phyloP scores from a whole-genome alignment of 1,140 invertebrate species.

The Eriosoma lanigerum region DNA sequence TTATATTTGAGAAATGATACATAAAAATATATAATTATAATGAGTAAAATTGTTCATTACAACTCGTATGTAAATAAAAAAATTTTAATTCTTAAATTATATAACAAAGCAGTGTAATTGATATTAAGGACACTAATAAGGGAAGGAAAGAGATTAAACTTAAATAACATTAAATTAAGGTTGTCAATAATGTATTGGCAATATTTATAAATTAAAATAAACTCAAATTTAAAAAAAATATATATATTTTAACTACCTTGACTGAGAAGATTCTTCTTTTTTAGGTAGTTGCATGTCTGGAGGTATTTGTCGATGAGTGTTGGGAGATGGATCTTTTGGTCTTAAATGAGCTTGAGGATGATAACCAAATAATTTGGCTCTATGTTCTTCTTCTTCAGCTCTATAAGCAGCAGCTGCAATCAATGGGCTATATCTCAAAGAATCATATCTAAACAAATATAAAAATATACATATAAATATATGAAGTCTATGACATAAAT shows the following conservation, averaged over 20 bases:
- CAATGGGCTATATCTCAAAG: slow-evolving; percentile 55
- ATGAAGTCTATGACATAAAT: too few relatives aligned
- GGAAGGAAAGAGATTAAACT: background rate
- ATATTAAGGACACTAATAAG: background rate
- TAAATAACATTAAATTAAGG: background rate
- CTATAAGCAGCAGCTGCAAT: slow-evolving; percentile 54
- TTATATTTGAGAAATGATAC: background rate
- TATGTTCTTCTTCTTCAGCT: slow-evolving; percentile 68
- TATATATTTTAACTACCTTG: slow-evolving; percentile 53
- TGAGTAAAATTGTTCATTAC: slow-evolving; percentile 6
- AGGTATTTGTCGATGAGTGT: slow-evolving; percentile 40
- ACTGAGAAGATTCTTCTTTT: slow-evolving; percentile 56
- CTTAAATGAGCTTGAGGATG: slow-evolving; percentile 61
- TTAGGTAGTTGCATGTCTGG: slow-evolving; percentile 52
- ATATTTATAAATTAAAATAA: slow-evolving; percentile 10
- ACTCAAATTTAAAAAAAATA: background rate
- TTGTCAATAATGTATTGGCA: background rate
- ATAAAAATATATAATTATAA: slow-evolving; percentile 24
- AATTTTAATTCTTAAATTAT: too few relatives aligned
- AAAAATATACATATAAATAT: background rate
- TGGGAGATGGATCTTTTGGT: slow-evolving; percentile 53
- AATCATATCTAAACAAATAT: slow-evolving; percentile 55
- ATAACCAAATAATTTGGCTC: slow-evolving; percentile 71
- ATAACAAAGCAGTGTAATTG: background rate
- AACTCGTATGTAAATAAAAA: background rate